phyloP scores from a whole-genome alignment of 2,888 invertebrate genomes.

The Dasypolia templi region DNA sequence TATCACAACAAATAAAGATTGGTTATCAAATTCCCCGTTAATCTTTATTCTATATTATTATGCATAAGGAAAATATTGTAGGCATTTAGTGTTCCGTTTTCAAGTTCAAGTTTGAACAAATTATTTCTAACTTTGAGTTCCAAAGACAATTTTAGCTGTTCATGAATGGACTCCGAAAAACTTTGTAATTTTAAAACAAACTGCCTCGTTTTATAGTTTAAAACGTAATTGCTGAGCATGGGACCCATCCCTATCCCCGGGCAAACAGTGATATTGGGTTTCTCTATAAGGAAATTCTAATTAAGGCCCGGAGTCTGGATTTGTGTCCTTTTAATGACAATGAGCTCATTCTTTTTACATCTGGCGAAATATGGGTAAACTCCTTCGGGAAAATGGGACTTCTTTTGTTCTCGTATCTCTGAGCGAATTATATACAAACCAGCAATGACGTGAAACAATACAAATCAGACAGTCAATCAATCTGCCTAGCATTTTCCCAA shows the following conservation, averaged over 20 bases:
- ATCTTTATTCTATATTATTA: not conserved
- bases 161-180: not conserved
- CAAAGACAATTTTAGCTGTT: not conserved
- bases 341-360: not conserved
- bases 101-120: not conserved
- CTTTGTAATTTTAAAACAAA: not conserved
- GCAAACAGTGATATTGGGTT: not conserved
- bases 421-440: not conserved
- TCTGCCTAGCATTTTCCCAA: no score
- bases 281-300: not conserved
- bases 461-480: no score
- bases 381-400: not conserved
- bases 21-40: slow-evolving; percentile 22
- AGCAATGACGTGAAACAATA: not conserved
- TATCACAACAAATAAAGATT: slow-evolving; percentile 23
- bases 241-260: not conserved
- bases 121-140: not conserved
- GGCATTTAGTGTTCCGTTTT: slow-evolving; percentile 1
- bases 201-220: not conserved
- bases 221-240: not conserved
- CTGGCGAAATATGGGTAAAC: not conserved
- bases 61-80: slow-evolving; percentile 28
- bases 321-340: not conserved
- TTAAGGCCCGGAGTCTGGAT: no score
- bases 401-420: not conserved